Conservation (phyloP, 92 coral and sea anemone species). For the Muricea muricata region DNA sequence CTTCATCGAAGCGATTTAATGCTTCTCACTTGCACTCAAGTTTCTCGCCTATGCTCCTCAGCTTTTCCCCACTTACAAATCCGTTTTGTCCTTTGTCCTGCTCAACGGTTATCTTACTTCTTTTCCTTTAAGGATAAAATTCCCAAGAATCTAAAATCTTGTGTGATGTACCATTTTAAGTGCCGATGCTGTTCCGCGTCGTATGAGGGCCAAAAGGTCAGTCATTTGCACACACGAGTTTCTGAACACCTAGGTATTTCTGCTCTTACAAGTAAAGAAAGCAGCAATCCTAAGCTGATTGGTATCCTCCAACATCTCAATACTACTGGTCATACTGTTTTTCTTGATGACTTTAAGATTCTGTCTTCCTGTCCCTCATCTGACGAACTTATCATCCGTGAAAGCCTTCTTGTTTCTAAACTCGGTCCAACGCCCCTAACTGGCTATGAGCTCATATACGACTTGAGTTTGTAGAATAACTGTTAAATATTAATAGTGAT, state of each 20-base stretch:
- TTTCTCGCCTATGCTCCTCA: not conserved
- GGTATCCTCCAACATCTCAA: no score
- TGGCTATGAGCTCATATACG: no score
- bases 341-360: not conserved
- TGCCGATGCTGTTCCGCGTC: not conserved
- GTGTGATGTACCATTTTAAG: not conserved
- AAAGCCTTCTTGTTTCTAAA: not conserved
- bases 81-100: not conserved
- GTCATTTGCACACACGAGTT: constrained; percentile 12
- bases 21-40: no score
- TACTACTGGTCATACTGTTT: not conserved
- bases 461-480: no score
- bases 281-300: not conserved
- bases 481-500: no score
- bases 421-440: no score
- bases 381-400: not conserved
- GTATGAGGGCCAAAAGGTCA: not conserved
- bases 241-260: constrained; percentile 17
- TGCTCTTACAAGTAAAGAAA: not conserved
- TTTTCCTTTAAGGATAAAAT: not conserved
- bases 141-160: not conserved
- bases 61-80: not conserved
- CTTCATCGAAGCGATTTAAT: no score
- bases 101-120: not conserved
- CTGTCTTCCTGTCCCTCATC: constrained; percentile 1